Evolutionary conservation across 2,113 vertebrate species (phyloP).

Genomic region (Isurus oxyrinchus): DNA sequence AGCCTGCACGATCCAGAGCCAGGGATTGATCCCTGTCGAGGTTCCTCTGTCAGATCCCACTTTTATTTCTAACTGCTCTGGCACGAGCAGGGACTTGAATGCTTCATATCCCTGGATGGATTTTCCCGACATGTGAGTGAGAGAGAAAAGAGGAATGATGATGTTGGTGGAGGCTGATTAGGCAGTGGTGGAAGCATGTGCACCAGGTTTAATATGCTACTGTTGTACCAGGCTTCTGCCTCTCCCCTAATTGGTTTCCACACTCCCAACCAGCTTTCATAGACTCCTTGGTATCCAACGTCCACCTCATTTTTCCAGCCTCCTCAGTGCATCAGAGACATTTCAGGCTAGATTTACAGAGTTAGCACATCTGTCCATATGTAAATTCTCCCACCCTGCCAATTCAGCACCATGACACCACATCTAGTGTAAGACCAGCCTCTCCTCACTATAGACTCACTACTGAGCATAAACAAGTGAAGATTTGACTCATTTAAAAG

Average conservation of each 20-base stretch:
- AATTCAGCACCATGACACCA: background rate
- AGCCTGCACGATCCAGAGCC: background rate
- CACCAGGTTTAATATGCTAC: background rate
- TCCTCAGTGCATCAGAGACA: too few species aligned
- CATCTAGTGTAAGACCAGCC: too few species aligned
- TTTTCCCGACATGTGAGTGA: background rate
- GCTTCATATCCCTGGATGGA: background rate
- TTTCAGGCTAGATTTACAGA: too few species aligned
- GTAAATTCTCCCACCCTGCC: background rate
- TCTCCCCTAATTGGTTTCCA: too few species aligned
- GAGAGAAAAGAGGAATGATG: too few species aligned
- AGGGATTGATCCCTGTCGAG: background rate
- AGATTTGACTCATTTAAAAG: background rate
- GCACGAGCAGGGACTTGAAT: background rate
- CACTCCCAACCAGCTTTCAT: too few species aligned
- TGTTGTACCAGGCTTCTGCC: too few species aligned
- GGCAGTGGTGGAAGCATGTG: background rate
- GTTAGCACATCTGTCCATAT: background rate
- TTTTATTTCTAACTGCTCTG: background rate
- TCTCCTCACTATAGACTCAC: background rate
- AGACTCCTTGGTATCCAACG: too few species aligned
- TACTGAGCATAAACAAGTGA: background rate
- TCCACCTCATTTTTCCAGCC: too few species aligned
- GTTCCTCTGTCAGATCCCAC: background rate
- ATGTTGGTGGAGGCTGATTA: background rate